Evolutionary conservation across 1,140 invertebrate genomes (phyloP), one percentile per base, ranked within the genome.

Genomic region (Bathynomus jamesi): DNA sequence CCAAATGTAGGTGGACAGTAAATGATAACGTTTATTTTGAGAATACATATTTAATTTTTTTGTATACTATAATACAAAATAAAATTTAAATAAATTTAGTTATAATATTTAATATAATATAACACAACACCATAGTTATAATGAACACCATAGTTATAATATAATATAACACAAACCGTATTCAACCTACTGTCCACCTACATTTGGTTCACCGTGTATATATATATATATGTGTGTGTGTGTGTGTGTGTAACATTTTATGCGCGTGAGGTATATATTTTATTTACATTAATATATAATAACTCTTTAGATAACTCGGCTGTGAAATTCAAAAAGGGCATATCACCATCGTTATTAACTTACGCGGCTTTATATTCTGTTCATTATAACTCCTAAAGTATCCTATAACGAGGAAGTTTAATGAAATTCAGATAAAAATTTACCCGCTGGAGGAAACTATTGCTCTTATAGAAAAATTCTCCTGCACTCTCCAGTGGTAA

Each of bases 361-460:
- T 53, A 53, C 2, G 13, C 21, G 11, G 40, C 40, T 53, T 53
- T 53, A 53, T 53, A 53, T 53, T 53, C 21, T 11, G 11, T 53
- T 53, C 40, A 53, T 53, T 53, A 53, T 53, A 53, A 53, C 40
- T 5, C 40, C 21, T 53, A 53, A 53, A 53, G 21, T 53, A 53
- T 53, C 21, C 40, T 53, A 21, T 53, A 17, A 53, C 21, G 40
- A 53, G 40, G 40, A 17, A 17, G 11, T 11, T 53, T 53, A 53
- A 53, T 53, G 40, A 53, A 53, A 53, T 53, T 53, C 40, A 53
- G 40, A 53, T 53, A 53, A 53, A 53, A 53, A 53, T 53, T 53
- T 53, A 53, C 40, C 40, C 40, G 21, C 21, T 53, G 40, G 21
- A 5, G 5, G 1, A 21, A 21, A 53, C 40, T 53, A 53, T 53